Conservation (phyloP, 2,888 invertebrate species). For the Habroteleia sp. region DNA sequence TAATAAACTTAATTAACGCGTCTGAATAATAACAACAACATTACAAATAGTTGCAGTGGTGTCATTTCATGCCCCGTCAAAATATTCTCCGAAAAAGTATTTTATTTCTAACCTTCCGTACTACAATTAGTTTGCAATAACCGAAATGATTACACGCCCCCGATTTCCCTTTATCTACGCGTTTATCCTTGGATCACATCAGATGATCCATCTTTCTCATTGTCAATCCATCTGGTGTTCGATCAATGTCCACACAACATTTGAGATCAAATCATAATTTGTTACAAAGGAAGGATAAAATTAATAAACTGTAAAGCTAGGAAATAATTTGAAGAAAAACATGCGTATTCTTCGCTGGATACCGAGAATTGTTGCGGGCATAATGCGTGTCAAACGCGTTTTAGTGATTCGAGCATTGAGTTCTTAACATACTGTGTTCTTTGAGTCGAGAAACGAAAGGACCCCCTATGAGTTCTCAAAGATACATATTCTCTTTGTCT, state of each 20-base stretch:
- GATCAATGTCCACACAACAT: constrained; percentile 33
- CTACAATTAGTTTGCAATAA: constrained; percentile 11
- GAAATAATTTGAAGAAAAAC: constrained; percentile 51
- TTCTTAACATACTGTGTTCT: constrained; percentile 52
- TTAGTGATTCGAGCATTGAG: constrained; percentile 41
- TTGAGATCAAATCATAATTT: constrained; percentile 50
- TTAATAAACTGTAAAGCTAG: constrained; percentile 50
- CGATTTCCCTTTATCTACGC: constrained; percentile 13
- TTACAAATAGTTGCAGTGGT: too few species aligned
- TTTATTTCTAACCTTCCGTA: too few species aligned
- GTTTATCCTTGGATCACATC: constrained; percentile 9
- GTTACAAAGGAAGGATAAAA: constrained; percentile 50
- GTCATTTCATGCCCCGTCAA: too few species aligned
- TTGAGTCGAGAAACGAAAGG: constrained; percentile 30
- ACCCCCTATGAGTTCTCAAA: constrained; percentile 54
- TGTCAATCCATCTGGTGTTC: constrained; percentile 34
- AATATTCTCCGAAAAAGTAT: too few species aligned
- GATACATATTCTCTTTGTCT: constrained; percentile 51
- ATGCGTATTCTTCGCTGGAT: constrained; percentile 30
- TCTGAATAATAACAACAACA: too few species aligned
- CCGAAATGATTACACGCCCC: constrained; percentile 12
- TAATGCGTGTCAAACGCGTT: constrained; percentile 59
- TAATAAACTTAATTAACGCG: too few species aligned
- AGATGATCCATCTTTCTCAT: constrained; percentile 51
- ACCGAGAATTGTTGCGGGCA: constrained; percentile 41